Conservation (phyloP, 2,797 vertebrate genomes). For the Tangara arthus region DNA sequence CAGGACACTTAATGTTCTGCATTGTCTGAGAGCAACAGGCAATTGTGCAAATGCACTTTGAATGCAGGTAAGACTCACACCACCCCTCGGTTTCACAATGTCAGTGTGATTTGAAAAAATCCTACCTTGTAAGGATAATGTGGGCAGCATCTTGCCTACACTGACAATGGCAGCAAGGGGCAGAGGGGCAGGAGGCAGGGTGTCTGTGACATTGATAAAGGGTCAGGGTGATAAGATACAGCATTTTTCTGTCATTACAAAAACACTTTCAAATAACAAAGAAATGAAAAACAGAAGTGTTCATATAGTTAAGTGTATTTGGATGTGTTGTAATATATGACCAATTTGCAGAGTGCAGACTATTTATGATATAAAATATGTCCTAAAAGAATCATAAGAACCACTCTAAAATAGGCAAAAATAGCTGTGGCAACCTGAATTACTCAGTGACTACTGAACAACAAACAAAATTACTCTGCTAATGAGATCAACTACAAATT, state of each 20-base stretch:
- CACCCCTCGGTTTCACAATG: fast-evolving
- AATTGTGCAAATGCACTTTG: background rate
- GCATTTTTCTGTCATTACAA: background rate
- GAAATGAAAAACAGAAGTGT: background rate
- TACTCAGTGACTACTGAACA: background rate
- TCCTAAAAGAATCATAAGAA: background rate
- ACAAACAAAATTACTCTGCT: background rate
- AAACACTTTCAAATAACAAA: background rate
- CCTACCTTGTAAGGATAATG: fast-evolving
- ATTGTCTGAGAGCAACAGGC: background rate
- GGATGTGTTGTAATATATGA: background rate
- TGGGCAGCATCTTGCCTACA: background rate
- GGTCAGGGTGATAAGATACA: background rate
- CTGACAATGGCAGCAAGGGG: background rate
- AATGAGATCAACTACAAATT: background rate
- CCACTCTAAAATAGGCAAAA: background rate
- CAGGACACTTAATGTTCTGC: background rate
- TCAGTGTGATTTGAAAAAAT: background rate
- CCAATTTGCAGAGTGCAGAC: background rate
- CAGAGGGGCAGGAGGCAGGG: background rate
- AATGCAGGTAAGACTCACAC: background rate
- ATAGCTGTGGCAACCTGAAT: background rate
- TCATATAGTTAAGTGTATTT: background rate
- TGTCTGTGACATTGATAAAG: background rate
- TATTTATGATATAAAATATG: background rate